These are phyloP conservation scores for Isichthys henryi DNA, from an alignment of 2,113 vertebrate genomes.

Conservation along the genomic window DNA sequence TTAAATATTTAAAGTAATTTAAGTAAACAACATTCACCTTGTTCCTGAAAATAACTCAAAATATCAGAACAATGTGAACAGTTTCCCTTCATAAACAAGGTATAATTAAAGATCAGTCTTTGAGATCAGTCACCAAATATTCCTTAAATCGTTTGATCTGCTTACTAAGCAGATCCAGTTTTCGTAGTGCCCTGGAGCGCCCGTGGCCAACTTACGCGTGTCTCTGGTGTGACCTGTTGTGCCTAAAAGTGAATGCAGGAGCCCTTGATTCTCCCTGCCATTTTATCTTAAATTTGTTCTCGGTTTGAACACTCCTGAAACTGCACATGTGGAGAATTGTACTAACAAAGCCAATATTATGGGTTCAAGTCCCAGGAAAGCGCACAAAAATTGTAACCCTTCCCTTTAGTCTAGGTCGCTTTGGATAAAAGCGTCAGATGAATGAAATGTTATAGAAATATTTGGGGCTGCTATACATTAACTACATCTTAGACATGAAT, in stretches of 20 bases:
- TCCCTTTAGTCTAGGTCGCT: not conserved
- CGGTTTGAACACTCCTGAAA: not conserved
- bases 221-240: not conserved
- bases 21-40: not conserved
- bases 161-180: not conserved
- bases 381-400: not conserved
- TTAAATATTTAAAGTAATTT: not conserved
- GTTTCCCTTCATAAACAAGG: not conserved
- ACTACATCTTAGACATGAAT: not conserved
- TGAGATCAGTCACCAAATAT: not conserved
- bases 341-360: not conserved
- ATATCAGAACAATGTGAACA: not conserved
- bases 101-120: not conserved
- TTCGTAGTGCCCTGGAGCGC: not conserved
- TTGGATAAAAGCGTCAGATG: not conserved
- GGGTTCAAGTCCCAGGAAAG: not conserved
- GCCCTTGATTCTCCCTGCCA: not conserved
- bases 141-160: not conserved
- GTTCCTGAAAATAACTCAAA: not conserved
- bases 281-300: not conserved
- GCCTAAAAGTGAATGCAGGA: not conserved
- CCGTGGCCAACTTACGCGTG: not conserved
- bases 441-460: not conserved
- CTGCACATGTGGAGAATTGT: not conserved
- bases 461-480: not conserved